Percentiles rank a stretch among this genome's conserved stretches.
These are phyloP conservation scores for Neosalanx taihuensis DNA, from an alignment of 2,797 vertebrate genomes.

Conservation along the genomic window DNA sequence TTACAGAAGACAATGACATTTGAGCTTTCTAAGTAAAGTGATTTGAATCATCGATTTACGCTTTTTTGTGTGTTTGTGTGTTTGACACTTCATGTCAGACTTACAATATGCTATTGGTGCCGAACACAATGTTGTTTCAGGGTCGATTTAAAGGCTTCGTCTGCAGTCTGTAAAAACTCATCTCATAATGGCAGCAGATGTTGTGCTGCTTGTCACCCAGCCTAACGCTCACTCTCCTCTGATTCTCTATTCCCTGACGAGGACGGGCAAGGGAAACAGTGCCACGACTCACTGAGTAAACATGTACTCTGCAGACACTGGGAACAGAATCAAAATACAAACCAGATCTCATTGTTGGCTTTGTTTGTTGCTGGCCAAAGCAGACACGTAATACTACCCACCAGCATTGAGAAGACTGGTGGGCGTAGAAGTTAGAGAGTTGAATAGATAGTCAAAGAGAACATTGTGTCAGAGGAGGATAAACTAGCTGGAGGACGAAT, in stretches of 20 bases:
- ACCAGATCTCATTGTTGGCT: background rate
- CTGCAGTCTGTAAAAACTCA: conserved; percentile 6
- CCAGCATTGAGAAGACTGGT: conserved; percentile 41
- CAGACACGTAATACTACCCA: conserved; percentile 9
- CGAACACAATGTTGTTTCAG: conserved; percentile 17
- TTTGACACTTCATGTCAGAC: background rate
- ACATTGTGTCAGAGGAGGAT: conserved; percentile 18
- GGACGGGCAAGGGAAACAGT: background rate
- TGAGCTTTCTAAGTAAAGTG: too few species aligned
- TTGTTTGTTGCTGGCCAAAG: conserved; percentile 20
- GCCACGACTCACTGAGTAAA: conserved; percentile 23
- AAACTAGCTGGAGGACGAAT: conserved; percentile 17
- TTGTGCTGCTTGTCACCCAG: conserved; percentile 21
- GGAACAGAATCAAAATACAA: background rate
- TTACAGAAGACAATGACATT: background rate
- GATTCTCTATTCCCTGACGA: background rate
- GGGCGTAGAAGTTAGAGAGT: conserved; percentile 37
- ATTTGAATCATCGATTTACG: background rate
- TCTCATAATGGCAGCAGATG: conserved; percentile 20
- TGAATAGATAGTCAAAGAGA: conserved; percentile 21
- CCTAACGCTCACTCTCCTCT: conserved; percentile 3
- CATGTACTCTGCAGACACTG: background rate
- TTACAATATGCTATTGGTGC: background rate
- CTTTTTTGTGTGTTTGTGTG: background rate
- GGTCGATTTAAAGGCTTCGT: background rate